Percentiles rank a stretch among this genome's conserved stretches.
Conservation (phyloP, 1,140 invertebrate genomes). For the Zaprionus capensis region DNA sequence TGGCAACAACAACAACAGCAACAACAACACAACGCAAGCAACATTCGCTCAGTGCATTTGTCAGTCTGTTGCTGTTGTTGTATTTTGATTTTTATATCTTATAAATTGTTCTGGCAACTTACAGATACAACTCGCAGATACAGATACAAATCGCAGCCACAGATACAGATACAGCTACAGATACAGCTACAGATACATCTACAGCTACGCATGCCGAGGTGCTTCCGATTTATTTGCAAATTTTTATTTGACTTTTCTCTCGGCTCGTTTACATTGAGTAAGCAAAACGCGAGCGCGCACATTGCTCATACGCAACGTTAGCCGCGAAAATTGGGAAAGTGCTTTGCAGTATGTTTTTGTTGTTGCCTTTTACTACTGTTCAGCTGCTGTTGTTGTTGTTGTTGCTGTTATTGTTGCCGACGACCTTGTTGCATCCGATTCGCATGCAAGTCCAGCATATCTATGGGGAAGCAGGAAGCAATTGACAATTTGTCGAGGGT, state of each 20-base stretch:
- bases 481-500: conserved; percentile 72
- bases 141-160: conserved; percentile 10
- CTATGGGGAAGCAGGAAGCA: conserved; percentile 74
- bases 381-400: conserved; percentile 30
- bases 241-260: conserved; percentile 23
- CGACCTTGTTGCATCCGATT: conserved; percentile 47
- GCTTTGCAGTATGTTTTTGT: conserved; percentile 14
- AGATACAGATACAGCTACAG: conserved; percentile 18
- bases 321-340: conserved; percentile 64
- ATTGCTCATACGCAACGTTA: conserved; percentile 63
- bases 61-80: conserved; percentile 35
- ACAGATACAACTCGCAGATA: conserved; percentile 21
- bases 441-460: conserved; percentile 64
- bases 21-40: conserved; percentile 21
- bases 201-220: conserved; percentile 27
- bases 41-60: conserved; percentile 63
- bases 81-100: conserved; percentile 46
- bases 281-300: conserved; percentile 23
- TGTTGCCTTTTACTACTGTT: conserved; percentile 12
- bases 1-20: conserved; percentile 45
- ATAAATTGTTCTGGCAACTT: conserved; percentile 64
- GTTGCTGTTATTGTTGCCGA: conserved; percentile 9
- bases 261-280: conserved; percentile 47
- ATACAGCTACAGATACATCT: conserved; percentile 22
- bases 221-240: conserved; percentile 70